A percentile compares a stretch with the other conserved stretches of the same genome.
These are phyloP conservation scores for Onchidella celtica DNA, from an alignment of 2,888 invertebrate genomes.

Conservation along the genomic window DNA sequence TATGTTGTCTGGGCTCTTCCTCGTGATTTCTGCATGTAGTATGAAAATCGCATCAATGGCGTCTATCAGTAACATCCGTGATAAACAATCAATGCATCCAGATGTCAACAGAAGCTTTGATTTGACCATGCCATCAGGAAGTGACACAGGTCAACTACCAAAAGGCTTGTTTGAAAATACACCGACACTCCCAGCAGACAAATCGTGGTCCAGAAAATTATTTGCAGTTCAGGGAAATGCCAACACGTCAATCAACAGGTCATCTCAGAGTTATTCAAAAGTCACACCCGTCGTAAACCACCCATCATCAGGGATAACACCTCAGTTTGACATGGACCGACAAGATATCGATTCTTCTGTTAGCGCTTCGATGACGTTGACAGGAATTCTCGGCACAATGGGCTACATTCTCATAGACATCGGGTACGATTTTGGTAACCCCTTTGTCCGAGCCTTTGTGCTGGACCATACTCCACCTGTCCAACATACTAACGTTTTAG, in stretches of 20 bases:
- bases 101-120: neutral
- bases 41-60: neutral
- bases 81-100: neutral
- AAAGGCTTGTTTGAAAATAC: neutral
- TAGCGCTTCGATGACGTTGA: neutral
- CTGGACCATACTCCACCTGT: conserved; percentile 13
- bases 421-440: conserved; percentile 34
- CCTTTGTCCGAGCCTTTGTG: conserved; percentile 29
- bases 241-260: neutral
- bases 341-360: too few species aligned
- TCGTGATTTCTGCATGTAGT: neutral
- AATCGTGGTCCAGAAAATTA: too few species aligned
- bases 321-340: neutral
- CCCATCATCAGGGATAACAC: neutral
- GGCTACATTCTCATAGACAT: conserved; percentile 34
- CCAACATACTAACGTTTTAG: conserved; percentile 29
- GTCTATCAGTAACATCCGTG: neutral
- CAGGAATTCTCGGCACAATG: neutral
- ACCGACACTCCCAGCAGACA: too few species aligned
- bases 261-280: too few species aligned
- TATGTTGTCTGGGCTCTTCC: neutral
- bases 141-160: neutral
- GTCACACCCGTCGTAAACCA: too few species aligned
- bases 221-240: neutral
- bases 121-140: neutral